phyloP scores from a whole-genome alignment of 2,113 vertebrate genomes.

The Pipra filicauda region DNA sequence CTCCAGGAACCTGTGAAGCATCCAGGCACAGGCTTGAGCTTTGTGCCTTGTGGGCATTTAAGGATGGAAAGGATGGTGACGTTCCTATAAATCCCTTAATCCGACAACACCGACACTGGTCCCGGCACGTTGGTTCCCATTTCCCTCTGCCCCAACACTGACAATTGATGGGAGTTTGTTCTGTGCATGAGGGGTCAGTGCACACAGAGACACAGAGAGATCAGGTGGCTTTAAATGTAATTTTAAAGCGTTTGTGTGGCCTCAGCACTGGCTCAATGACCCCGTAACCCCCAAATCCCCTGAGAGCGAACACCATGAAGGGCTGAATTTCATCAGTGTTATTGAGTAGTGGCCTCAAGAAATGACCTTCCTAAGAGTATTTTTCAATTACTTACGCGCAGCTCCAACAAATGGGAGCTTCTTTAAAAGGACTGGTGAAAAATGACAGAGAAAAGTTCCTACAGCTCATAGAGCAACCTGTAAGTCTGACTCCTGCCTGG shows the following conservation, averaged over 20 bases:
- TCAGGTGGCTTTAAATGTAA: not conserved
- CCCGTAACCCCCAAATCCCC: not conserved
- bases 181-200: not conserved
- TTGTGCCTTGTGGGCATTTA: not conserved
- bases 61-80: not conserved
- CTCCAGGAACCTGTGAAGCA: not conserved
- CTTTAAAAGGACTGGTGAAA: not conserved
- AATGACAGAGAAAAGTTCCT: not conserved
- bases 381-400: not conserved
- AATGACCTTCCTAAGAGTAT: not conserved
- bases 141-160: not conserved
- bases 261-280: not conserved
- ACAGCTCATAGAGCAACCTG: not conserved
- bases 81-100: not conserved
- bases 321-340: fast-evolving
- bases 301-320: not conserved
- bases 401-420: not conserved
- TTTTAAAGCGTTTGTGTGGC: not conserved
- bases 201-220: not conserved
- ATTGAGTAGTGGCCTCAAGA: not conserved
- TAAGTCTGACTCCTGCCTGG: fast-evolving
- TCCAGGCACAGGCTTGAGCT: not conserved
- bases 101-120: fast-evolving
- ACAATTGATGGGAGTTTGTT: not conserved
- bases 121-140: fast-evolving